Conservation (phyloP, 2,797 vertebrate species). For the Argya squamiceps region DNA sequence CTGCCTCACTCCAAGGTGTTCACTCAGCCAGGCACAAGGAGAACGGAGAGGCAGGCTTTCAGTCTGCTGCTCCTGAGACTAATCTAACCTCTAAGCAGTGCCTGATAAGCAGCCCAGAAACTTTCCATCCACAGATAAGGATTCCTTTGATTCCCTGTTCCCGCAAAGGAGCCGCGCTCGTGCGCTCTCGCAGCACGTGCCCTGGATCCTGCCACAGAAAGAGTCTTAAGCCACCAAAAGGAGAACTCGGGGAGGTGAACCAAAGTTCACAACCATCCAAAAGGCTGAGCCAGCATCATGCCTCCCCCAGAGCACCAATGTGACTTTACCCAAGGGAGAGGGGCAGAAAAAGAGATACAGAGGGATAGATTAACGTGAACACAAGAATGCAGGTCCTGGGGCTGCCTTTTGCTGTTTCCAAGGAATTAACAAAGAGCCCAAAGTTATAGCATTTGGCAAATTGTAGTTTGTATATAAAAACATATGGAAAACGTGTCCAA, state of each 20-base stretch:
- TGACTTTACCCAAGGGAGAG: not conserved
- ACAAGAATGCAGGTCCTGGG: not conserved
- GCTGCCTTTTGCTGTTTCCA: not conserved
- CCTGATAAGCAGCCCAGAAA: conserved; percentile 54
- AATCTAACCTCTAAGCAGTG: not conserved
- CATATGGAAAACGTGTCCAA: not conserved
- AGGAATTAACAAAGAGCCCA: not conserved
- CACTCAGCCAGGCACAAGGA: not conserved
- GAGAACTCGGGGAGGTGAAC: not conserved
- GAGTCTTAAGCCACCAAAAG: not conserved
- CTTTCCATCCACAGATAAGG: conserved; percentile 47
- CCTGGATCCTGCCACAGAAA: conserved; percentile 4
- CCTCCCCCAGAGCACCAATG: not conserved
- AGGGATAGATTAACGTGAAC: not conserved
- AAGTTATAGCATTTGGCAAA: not conserved
- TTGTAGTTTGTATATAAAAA: not conserved
- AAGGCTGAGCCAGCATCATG: not conserved
- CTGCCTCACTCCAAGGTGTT: not conserved
- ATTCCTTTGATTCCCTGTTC: not conserved
- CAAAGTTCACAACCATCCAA: not conserved
- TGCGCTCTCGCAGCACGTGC: not conserved
- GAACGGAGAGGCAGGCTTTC: not conserved
- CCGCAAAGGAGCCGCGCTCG: not conserved
- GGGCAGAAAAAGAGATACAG: not conserved
- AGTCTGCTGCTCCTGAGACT: not conserved